phyloP scores from a whole-genome alignment of 2,797 vertebrate genomes.

The Sebastes kiyomatsui region DNA sequence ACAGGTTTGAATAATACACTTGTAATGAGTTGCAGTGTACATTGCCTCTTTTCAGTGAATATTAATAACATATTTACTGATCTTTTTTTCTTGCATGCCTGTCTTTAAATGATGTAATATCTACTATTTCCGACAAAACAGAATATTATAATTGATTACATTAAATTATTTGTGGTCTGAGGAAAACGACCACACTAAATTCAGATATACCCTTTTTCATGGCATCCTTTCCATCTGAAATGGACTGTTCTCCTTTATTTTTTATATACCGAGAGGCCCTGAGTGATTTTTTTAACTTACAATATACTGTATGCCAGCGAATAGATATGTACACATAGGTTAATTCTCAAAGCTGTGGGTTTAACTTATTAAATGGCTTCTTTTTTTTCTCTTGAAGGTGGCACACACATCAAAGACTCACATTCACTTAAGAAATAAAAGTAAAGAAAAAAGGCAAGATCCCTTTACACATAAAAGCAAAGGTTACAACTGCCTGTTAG shows the following conservation, averaged over 20 bases:
- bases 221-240: conserved; percentile 81
- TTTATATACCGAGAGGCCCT: conserved; percentile 87
- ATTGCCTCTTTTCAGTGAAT: conserved; percentile 82
- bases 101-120: conserved; percentile 85
- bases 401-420: conserved; percentile 83
- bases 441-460: conserved; percentile 80
- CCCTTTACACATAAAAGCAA: conserved; percentile 79
- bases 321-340: conserved; percentile 89
- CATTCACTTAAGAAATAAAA: conserved; percentile 80
- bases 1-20: conserved; percentile 83
- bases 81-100: conserved; percentile 86
- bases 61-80: conserved; percentile 77
- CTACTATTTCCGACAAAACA: conserved; percentile 82
- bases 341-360: conserved; percentile 88
- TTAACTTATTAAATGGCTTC: conserved; percentile 88
- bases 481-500: conserved; percentile 83
- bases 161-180: conserved; percentile 85
- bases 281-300: conserved; percentile 84
- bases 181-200: conserved; percentile 84
- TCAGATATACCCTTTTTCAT: conserved; percentile 83
- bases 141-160: conserved; percentile 83
- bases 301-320: conserved; percentile 85
- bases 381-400: conserved; percentile 83
- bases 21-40: conserved; percentile 82
- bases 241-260: conserved; percentile 84